phyloP scores from a whole-genome alignment of 2,888 invertebrate genomes.

The Entomobrya proxima region DNA sequence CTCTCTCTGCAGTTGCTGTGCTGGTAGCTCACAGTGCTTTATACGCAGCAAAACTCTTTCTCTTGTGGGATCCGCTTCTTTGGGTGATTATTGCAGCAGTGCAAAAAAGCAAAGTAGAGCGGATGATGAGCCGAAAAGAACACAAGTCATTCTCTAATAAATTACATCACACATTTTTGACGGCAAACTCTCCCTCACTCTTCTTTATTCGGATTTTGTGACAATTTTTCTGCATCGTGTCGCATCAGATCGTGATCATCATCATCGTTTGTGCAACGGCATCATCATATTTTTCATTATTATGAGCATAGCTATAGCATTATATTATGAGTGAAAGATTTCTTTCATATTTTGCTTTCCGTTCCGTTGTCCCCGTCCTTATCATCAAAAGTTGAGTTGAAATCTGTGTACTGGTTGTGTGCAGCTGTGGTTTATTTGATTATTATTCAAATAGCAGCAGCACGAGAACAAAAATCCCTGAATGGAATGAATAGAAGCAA shows the following conservation, averaged over 20 bases:
- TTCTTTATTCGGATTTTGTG: constrained; percentile 3
- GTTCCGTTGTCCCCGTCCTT: not conserved
- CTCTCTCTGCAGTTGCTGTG: not conserved
- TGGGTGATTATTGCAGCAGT: constrained; percentile 3
- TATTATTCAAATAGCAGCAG: not conserved
- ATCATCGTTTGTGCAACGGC: too few species aligned
- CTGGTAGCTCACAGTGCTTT: not conserved
- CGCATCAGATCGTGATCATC: constrained; percentile 33
- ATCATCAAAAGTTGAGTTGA: not conserved
- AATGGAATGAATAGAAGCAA: constrained; percentile 27
- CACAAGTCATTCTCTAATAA: constrained; percentile 58
- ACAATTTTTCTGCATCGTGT: constrained; percentile 53
- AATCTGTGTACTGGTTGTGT: constrained; percentile 10
- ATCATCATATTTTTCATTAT: not conserved
- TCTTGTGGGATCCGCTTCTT: not conserved
- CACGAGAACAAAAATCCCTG: not conserved
- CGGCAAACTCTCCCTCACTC: constrained; percentile 15
- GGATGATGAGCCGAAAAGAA: constrained; percentile 9
- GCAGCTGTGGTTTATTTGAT: not conserved
- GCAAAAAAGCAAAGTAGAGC: constrained; percentile 24
- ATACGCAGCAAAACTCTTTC: not conserved
- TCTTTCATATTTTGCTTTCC: not conserved
- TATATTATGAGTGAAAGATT: not conserved
- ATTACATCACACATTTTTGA: constrained; percentile 56
- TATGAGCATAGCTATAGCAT: too few species aligned